A percentile compares a stretch with the other conserved stretches of the same genome.
Evolutionary conservation across 2,888 invertebrate genomes (phyloP).

Genomic region (Orthonevra nobilis): DNA sequence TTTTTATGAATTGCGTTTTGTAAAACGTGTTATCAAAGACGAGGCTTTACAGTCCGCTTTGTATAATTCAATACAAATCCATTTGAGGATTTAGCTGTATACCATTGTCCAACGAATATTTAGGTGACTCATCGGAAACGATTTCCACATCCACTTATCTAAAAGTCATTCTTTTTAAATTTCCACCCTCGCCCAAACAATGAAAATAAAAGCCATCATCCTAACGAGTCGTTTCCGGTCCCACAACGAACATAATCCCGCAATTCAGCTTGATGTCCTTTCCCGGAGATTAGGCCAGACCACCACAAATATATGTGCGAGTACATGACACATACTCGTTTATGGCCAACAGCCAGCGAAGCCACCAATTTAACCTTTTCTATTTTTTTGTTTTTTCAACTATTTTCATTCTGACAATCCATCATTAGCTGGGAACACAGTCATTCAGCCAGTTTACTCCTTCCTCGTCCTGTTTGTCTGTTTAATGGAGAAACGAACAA

Average conservation of each 20-base stretch:
- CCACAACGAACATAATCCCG: conserved; percentile 44
- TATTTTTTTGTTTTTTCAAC: conserved; percentile 4
- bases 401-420: conserved; percentile 59
- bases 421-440: conserved; percentile 63
- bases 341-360: too few species aligned
- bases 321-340: not conserved
- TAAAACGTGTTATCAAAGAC: too few species aligned
- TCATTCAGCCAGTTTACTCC: conserved; percentile 68
- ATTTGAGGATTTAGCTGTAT: too few species aligned
- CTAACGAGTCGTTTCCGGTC: conserved; percentile 48
- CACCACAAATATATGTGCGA: not conserved
- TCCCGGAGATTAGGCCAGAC: too few species aligned
- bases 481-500: conserved; percentile 63
- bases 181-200: too few species aligned
- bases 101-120: too few species aligned
- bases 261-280: conserved; percentile 54
- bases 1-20: too few species aligned
- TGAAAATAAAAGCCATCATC: conserved; percentile 5
- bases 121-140: too few species aligned
- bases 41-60: too few species aligned
- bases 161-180: too few species aligned
- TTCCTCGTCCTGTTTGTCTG: conserved; percentile 24
- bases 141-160: too few species aligned
- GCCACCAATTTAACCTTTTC: conserved; percentile 4
- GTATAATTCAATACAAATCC: too few species aligned